Conservation (phyloP, 2,113 vertebrate genomes). For the Genyomyrus donnyi region DNA sequence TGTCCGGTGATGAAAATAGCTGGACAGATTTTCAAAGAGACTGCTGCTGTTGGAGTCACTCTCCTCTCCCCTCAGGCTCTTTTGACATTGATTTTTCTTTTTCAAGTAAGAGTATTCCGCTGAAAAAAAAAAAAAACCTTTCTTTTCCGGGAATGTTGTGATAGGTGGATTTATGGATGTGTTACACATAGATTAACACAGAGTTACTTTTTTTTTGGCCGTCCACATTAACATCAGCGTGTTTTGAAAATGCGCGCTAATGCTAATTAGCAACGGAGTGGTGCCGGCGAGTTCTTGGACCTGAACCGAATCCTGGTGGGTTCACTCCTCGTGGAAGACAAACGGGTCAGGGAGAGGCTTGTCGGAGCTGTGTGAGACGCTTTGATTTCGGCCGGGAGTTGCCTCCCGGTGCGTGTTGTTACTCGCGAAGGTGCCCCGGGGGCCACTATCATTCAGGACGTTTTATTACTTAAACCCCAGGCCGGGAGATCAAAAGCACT, state of each 20-base stretch:
- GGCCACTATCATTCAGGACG: slow-evolving; percentile 17
- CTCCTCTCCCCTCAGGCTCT: slow-evolving; percentile 41
- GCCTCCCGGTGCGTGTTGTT: slow-evolving; percentile 8
- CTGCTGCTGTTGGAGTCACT: slow-evolving; percentile 57
- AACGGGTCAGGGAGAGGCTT: background rate
- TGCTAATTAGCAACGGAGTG: background rate
- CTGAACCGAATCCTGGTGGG: background rate
- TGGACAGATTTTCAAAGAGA: slow-evolving; percentile 54
- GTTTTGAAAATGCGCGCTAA: background rate
- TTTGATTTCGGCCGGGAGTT: slow-evolving; percentile 13
- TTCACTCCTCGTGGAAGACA: background rate
- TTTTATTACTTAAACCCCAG: slow-evolving; percentile 8
- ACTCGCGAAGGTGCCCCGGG: background rate
- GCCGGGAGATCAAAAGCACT: slow-evolving; percentile 19
- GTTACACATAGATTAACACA: slow-evolving; percentile 35
- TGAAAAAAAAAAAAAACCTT: slow-evolving; percentile 17
- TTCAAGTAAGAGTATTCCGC: slow-evolving; percentile 34
- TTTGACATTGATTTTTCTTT: slow-evolving; percentile 49
- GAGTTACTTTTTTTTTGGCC: background rate
- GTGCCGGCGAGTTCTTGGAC: background rate
- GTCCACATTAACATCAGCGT: background rate
- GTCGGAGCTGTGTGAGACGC: background rate
- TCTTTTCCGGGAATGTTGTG: slow-evolving; percentile 50
- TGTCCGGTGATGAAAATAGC: slow-evolving; percentile 48
- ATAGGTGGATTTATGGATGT: slow-evolving; percentile 42